phyloP scores from a whole-genome alignment of 2,113 vertebrate species.

The Gymnarchus niloticus region DNA sequence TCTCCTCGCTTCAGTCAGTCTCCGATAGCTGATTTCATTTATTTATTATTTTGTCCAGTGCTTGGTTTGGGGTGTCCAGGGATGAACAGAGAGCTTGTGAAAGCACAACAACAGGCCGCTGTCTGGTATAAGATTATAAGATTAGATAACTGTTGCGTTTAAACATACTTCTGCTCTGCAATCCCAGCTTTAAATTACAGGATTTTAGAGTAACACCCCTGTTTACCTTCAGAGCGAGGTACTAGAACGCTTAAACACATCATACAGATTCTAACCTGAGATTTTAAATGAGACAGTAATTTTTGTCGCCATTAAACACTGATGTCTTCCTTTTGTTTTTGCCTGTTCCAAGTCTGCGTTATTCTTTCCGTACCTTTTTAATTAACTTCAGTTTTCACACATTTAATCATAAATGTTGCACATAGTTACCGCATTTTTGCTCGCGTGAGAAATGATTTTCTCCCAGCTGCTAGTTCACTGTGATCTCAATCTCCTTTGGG shows the following conservation, averaged over 20 bases:
- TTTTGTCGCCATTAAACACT: background rate
- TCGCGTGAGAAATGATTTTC: background rate
- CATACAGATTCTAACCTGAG: conserved; percentile 23
- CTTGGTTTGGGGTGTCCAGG: background rate
- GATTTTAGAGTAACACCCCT: background rate
- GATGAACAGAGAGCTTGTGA: conserved; percentile 4
- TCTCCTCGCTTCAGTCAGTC: too few relatives aligned
- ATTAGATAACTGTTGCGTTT: background rate
- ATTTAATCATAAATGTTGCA: background rate
- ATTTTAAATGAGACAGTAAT: background rate
- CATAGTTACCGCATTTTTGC: too few relatives aligned
- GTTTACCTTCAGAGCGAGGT: background rate
- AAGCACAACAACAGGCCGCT: background rate
- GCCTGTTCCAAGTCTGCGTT: background rate
- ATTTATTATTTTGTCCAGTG: background rate
- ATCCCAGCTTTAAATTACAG: background rate
- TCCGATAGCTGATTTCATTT: too few relatives aligned
- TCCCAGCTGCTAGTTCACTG: background rate
- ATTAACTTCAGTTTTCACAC: background rate
- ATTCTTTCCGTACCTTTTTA: background rate
- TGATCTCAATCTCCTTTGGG: background rate
- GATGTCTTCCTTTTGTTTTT: background rate
- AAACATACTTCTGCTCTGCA: background rate
- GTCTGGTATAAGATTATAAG: background rate
- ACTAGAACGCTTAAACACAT: background rate